Conservation (phyloP, 2,888 invertebrate species). For the Prosapia bicincta region DNA sequence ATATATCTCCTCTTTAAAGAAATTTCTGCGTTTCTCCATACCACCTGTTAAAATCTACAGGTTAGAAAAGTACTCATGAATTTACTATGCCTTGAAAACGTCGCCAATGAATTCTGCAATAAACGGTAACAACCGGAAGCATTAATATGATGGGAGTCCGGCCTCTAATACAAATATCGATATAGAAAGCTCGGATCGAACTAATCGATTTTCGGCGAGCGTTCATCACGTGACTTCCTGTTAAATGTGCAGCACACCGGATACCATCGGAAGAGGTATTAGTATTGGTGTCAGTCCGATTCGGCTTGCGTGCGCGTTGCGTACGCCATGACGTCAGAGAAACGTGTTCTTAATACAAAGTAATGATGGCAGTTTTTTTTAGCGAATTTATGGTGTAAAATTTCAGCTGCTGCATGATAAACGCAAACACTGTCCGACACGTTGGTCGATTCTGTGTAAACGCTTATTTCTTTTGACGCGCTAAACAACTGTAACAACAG, state of each 20-base stretch:
- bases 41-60: too few species aligned
- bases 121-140: neutral
- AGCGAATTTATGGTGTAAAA: too few species aligned
- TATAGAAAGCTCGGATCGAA: neutral
- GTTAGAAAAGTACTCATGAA: too few species aligned
- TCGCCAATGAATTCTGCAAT: neutral
- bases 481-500: too few species aligned
- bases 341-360: neutral
- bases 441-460: too few species aligned
- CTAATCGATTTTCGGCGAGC: constrained; percentile 7
- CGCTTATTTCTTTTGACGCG: too few species aligned
- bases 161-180: neutral
- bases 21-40: too few species aligned
- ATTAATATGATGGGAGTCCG: neutral
- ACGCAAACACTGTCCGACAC: too few species aligned
- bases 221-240: constrained; percentile 21
- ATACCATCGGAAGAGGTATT: neutral
- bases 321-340: neutral
- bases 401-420: too few species aligned
- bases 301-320: neutral
- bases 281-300: neutral
- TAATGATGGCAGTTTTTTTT: neutral
- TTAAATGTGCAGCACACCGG: neutral
- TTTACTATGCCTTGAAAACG: neutral
- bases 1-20: too few species aligned